Percentiles rank a stretch among this genome's conserved stretches.
These are phyloP conservation scores for Capreolus pygargus DNA, from an alignment of 2,113 vertebrate species.

Conservation along the genomic window DNA sequence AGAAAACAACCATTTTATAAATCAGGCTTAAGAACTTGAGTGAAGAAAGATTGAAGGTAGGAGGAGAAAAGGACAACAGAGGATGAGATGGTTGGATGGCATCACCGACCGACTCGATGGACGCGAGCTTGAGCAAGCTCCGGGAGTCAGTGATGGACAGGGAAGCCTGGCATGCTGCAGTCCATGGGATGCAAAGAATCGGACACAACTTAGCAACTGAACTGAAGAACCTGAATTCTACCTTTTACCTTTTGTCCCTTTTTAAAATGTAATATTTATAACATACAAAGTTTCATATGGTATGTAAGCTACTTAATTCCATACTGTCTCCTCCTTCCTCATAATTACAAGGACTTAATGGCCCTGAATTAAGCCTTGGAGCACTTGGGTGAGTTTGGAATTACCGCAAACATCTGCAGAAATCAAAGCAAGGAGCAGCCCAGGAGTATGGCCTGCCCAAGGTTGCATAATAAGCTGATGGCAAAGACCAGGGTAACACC, in stretches of 20 bases:
- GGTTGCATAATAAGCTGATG: neutral
- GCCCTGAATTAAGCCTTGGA: neutral
- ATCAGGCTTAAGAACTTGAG: neutral
- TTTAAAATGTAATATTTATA: neutral
- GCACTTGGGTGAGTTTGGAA: neutral
- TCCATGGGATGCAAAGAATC: neutral
- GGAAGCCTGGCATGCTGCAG: neutral
- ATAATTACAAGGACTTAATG: conserved; percentile 10
- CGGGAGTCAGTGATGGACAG: neutral
- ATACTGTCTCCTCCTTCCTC: neutral
- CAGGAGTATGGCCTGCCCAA: neutral
- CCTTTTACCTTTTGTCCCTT: neutral
- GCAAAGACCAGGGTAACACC: neutral
- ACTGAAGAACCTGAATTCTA: neutral
- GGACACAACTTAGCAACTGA: neutral
- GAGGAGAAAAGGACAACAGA: neutral
- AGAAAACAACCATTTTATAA: neutral
- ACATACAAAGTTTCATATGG: neutral
- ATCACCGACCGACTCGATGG: fast-evolving
- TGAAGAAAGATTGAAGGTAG: neutral
- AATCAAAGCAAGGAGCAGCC: neutral
- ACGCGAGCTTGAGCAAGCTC: neutral
- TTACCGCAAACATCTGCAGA: neutral
- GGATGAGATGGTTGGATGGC: neutral
- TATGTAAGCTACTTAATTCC: neutral